Evolutionary conservation across 2,888 invertebrate species (phyloP).

Genomic region (Leucozona laternaria): DNA sequence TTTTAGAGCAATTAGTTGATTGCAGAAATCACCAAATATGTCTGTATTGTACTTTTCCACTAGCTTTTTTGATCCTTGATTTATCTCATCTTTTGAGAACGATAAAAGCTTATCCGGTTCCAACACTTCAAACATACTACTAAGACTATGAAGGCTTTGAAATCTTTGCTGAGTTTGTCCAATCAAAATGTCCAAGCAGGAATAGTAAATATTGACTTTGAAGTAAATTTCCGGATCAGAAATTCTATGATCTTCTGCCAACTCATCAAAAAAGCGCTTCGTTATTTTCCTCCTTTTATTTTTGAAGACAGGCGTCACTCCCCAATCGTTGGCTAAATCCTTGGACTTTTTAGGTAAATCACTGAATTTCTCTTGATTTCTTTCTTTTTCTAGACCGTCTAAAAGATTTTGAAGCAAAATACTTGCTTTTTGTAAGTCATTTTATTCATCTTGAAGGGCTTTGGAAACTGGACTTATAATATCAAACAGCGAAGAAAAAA

Average conservation of each 20-base stretch:
- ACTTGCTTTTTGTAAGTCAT: not conserved
- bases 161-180: not conserved
- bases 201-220: not conserved
- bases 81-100: too few relatives aligned
- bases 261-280: constrained; percentile 11
- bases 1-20: too few relatives aligned
- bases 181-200: not conserved
- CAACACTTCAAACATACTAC: not conserved
- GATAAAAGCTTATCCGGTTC: not conserved
- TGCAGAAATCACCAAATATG: too few relatives aligned
- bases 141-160: not conserved
- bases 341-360: not conserved
- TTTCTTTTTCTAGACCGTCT: not conserved
- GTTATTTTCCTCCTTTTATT: constrained; percentile 5
- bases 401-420: not conserved
- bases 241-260: constrained; percentile 1
- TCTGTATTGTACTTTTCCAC: too few relatives aligned
- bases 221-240: not conserved
- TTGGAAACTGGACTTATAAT: constrained; percentile 24
- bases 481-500: constrained; percentile 28
- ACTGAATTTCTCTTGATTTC: not conserved
- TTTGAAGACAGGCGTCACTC: not conserved
- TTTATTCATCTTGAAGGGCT: constrained; percentile 8
- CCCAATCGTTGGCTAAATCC: not conserved
- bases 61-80: too few relatives aligned